A percentile compares a stretch with the other conserved stretches of the same genome.
These are phyloP conservation scores for Semicossyphus pulcher DNA, from an alignment of 2,113 vertebrate genomes.

Conservation along the genomic window DNA sequence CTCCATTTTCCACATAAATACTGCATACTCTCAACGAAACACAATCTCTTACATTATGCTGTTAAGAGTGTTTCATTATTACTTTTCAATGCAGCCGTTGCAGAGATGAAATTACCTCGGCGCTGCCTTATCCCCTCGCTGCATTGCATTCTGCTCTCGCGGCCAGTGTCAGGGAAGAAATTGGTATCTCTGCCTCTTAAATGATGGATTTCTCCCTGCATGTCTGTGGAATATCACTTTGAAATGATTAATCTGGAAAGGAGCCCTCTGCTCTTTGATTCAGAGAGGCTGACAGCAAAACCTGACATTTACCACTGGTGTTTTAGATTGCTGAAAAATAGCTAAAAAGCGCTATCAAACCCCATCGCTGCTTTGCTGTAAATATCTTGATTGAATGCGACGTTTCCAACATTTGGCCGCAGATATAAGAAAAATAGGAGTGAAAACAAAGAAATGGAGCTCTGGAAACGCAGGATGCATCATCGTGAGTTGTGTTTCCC, in stretches of 20 bases:
- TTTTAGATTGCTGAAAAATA: slow-evolving; percentile 32
- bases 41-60: neutral
- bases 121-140: neutral
- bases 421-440: neutral
- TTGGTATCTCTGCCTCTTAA: slow-evolving; percentile 11
- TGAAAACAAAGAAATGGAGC: neutral
- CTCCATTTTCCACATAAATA: too few relatives aligned
- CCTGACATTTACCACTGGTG: slow-evolving; percentile 40
- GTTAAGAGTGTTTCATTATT: neutral
- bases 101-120: neutral
- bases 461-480: neutral
- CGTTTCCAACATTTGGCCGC: neutral
- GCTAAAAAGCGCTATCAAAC: slow-evolving; percentile 15
- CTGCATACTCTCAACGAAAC: neutral
- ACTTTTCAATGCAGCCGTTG: neutral
- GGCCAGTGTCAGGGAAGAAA: slow-evolving; percentile 17
- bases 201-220: slow-evolving; percentile 52
- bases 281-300: slow-evolving; percentile 19
- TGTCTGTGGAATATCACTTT: slow-evolving; percentile 32
- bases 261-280: slow-evolving; percentile 26
- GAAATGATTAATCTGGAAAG: slow-evolving; percentile 41
- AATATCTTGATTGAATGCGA: slow-evolving; percentile 33
- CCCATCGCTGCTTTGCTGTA: neutral
- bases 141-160: slow-evolving; percentile 10
- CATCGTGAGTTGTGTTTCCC: slow-evolving; percentile 3